Percentiles rank a stretch among this genome's conserved stretches.
These are phyloP conservation scores for Bradypus variegatus DNA, from an alignment of 2,797 vertebrate genomes.

Conservation along the genomic window DNA sequence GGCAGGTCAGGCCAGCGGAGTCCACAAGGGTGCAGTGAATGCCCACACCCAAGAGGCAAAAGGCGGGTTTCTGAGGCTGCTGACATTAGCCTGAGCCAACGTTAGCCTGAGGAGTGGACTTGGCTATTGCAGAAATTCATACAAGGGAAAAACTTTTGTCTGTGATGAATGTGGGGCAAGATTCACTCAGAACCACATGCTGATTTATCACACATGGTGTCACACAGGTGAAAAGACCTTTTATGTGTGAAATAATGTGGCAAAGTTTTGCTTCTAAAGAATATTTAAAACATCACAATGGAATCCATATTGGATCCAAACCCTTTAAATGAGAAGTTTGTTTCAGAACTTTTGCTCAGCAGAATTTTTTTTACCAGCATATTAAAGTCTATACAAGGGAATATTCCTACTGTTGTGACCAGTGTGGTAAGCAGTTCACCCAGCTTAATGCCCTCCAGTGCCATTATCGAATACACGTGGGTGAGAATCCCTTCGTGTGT, in stretches of 20 bases:
- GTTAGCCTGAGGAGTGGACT: too few relatives aligned
- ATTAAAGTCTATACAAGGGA: too few relatives aligned
- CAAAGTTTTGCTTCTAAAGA: conserved; percentile 99
- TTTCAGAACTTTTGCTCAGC: conserved; percentile 90
- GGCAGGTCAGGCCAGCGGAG: too few relatives aligned
- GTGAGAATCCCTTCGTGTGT: conserved; percentile 98
- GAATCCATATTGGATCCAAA: conserved; percentile 95
- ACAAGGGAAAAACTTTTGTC: conserved; percentile 95
- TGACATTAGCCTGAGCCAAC: too few relatives aligned
- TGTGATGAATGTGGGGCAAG: conserved; percentile 91
- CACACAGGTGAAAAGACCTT: conserved; percentile 89
- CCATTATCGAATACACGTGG: conserved; percentile 95
- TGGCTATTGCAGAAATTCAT: conserved; percentile 74
- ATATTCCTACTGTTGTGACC: too few relatives aligned
- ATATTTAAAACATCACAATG: conserved; percentile 94
- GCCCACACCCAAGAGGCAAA: too few relatives aligned
- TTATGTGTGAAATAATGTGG: conserved; percentile 97
- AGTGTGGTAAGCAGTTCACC: conserved; percentile 76
- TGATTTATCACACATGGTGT: conserved; percentile 82
- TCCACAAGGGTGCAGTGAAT: too few relatives aligned
- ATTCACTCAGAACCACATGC: conserved; percentile 99
- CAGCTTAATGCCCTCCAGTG: conserved; percentile 97
- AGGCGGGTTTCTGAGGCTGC: too few relatives aligned
- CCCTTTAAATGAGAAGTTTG: conserved; percentile 95
- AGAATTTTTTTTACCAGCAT: conserved; percentile 79